phyloP scores from a whole-genome alignment of 2,888 invertebrate species.

The Drosophila heteroneura region DNA sequence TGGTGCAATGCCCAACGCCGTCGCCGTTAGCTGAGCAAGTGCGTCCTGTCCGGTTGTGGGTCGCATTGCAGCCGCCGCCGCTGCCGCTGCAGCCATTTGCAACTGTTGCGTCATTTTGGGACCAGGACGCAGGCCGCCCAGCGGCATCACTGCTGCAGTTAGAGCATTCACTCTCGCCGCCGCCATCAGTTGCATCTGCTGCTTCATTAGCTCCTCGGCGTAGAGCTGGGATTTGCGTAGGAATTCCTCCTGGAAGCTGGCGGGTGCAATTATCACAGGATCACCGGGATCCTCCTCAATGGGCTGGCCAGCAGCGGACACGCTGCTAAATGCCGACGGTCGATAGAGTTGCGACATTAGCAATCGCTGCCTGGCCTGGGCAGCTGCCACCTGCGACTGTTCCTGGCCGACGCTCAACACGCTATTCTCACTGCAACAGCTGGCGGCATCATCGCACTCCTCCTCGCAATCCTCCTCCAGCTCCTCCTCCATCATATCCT shows the following conservation, averaged over 20 bases:
- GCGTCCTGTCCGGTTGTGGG: conserved; percentile 71
- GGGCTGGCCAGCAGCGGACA: conserved; percentile 25
- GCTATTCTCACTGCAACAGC: conserved; percentile 91
- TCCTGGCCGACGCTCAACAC: conserved; percentile 94
- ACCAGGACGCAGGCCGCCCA: conserved; percentile 47
- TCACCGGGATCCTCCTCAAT: conserved; percentile 3
- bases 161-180: conserved; percentile 84
- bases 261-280: conserved; percentile 60
- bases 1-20: conserved; percentile 72
- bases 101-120: conserved; percentile 87
- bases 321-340: conserved; percentile 72
- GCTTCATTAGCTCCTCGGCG: conserved; percentile 85
- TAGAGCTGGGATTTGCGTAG: conserved; percentile 85
- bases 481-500: conserved; percentile 36
- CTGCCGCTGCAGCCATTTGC: conserved; percentile 80
- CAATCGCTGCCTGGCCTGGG: conserved; percentile 68
- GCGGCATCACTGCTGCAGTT: conserved; percentile 66
- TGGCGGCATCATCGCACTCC: conserved; percentile 86
- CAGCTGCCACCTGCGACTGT: conserved; percentile 72
- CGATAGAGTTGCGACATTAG: conserved; percentile 69
- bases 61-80: conserved; percentile 70
- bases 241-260: conserved; percentile 84
- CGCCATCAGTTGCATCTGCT: conserved; percentile 85
- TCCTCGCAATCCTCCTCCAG: conserved; percentile 65
- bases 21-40: conserved; percentile 82